Conservation (phyloP, 2,113 vertebrate species). For the Xiphias gladius region DNA sequence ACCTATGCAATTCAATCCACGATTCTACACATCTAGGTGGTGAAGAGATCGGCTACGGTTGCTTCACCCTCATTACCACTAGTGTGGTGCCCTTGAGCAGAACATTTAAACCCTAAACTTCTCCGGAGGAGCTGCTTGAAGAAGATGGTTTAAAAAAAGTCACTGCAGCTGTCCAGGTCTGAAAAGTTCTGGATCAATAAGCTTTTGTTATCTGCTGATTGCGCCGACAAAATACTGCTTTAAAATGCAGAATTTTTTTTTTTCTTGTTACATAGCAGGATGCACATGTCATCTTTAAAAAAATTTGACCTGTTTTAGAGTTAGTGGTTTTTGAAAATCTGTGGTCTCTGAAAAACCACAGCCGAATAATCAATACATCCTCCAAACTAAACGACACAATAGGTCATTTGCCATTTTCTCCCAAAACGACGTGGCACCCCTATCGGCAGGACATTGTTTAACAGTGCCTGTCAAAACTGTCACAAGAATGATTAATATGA, state of each 20-base stretch:
- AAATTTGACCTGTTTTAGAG: not conserved
- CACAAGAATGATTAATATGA: not conserved
- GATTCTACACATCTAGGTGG: not conserved
- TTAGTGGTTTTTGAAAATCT: no score
- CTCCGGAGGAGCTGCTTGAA: constrained; percentile 10
- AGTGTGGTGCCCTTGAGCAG: not conserved
- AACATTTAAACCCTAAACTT: not conserved
- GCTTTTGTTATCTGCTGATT: not conserved
- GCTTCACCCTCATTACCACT: not conserved
- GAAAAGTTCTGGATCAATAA: not conserved
- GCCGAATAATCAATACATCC: no score
- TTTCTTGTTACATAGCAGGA: no score
- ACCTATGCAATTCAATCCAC: not conserved
- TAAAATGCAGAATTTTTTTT: not conserved
- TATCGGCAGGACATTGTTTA: no score
- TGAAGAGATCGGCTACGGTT: not conserved
- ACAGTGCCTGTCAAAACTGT: no score
- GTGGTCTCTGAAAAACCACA: no score
- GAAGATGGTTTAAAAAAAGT: not conserved
- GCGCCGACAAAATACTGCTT: not conserved
- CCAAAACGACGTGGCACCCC: no score
- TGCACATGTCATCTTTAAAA: no score
- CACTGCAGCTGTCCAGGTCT: not conserved
- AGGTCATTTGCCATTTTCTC: no score
- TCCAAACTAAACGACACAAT: no score